phyloP scores from a whole-genome alignment of 2,888 invertebrate species.

The Nomada flava region DNA sequence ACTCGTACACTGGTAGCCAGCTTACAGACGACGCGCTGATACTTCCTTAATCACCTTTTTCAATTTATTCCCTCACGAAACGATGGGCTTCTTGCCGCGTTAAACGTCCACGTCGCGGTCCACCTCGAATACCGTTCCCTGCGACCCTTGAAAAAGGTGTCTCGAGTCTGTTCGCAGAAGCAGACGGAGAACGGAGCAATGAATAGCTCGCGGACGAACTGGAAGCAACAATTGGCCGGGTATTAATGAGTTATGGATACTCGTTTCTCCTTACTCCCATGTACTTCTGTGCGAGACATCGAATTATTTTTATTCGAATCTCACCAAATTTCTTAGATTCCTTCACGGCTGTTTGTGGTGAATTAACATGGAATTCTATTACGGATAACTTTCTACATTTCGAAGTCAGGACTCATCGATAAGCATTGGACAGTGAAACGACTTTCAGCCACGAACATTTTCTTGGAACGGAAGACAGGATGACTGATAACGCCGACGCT shows the following conservation, averaged over 20 bases:
- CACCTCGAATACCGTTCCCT: slow-evolving; percentile 33
- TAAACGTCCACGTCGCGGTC: neutral
- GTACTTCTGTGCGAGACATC: neutral
- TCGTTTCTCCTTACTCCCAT: too few relatives aligned
- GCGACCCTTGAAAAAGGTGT: slow-evolving; percentile 12
- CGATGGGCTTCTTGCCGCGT: slow-evolving; percentile 20
- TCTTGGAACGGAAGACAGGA: neutral
- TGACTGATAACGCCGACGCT: slow-evolving; percentile 23
- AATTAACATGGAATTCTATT: too few relatives aligned
- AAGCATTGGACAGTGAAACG: neutral
- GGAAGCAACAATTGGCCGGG: too few relatives aligned
- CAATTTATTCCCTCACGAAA: slow-evolving; percentile 52
- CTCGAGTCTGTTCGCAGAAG: slow-evolving; percentile 30
- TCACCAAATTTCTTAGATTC: too few relatives aligned
- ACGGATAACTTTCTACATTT: too few relatives aligned
- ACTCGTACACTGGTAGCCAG: slow-evolving; percentile 24
- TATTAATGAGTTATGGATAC: too few relatives aligned
- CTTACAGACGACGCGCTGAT: slow-evolving; percentile 35
- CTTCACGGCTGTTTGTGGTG: too few relatives aligned
- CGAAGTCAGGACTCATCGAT: too few relatives aligned
- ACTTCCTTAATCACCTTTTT: slow-evolving; percentile 56
- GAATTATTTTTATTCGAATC: neutral
- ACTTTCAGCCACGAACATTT: neutral
- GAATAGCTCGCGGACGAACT: too few relatives aligned
- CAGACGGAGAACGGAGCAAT: too few relatives aligned